Base-by-base conservation (phyloP, 2,888 invertebrate species). In the Nematopogon swammerdamellus region DNA sequence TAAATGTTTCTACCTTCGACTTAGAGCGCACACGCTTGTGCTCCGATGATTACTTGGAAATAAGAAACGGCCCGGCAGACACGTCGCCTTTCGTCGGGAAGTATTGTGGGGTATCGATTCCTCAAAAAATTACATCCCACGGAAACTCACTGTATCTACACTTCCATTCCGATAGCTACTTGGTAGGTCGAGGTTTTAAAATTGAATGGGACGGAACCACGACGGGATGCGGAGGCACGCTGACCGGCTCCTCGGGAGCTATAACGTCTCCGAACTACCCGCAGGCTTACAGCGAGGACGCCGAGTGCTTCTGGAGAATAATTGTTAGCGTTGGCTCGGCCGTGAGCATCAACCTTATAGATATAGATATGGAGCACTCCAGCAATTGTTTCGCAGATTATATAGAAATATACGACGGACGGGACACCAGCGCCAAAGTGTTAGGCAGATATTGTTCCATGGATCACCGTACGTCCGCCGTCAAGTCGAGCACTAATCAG, bases 191-290 rank as follows among this genome's bases (percentile, higher is more conserved):
- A 43, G 97, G 96, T 0, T 97, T 97, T 67, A 63, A 65, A 59
- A 65, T 79, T 44, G 69, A 71, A 61, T 77, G 76, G 76, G 75
- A 76, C 52, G 72, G 74, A 36, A 64, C 68, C 4, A 51, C 71
- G 55, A 59, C 62, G 75, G 91, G 92, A 14, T 97, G 96, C 66
- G 95, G 96, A 14, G 95, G 94, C 1, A 81, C 75, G 17, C 60
- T 96, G 44, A 85, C 79, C 0, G 74, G 86, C 30, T 82, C 86
- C 8, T 72, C 72, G 1, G 96, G 95, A 0, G 82, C 86, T 2
- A 86, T 96, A 56, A 82, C 85, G 8, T 95, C 95, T 0, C 95
- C 96, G 1, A 87, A 89, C 63, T 96, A 95, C 72, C 96, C 96
- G 0, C 80, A 84, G 55, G 69, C 82, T 0, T 95, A 94, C 64